Base-by-base conservation (phyloP, 2,888 invertebrate species). In the Tetheella fluctuosa region DNA sequence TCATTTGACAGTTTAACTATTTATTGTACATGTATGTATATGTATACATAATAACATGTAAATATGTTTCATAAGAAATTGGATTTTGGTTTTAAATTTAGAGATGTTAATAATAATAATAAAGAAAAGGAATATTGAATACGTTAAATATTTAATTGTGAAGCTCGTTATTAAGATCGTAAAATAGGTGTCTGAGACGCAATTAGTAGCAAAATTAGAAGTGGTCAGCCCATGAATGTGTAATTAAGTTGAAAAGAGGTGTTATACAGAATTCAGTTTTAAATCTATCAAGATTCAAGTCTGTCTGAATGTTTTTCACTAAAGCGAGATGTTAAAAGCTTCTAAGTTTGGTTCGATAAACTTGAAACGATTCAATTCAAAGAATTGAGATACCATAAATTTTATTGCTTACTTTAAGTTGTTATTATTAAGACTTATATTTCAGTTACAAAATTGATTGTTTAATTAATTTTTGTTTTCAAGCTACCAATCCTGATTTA, bases 61-160 rank as follows among this genome's bases (percentile, higher is more conserved):
- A n/a, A n/a, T 25, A 25, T 25, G 2, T 25, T 25, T 25, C 2
- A 25, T 2, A 25, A 25, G 25, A 4, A 25, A 6, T 25, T 25
- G 3, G 25, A 25, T 25, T 25, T 25, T 37, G 8, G 7, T 28
- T 2, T 28, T 28, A 3, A 28, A 28, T 28, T 28, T 28, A 28
- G 5, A 28, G n/a, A n/a, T n/a, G n/a, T n/a, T n/a, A n/a, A n/a
- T 25, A 52, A 61, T 59, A 55, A 48, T 53, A n/a, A 48, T 10
- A 1, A 54, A 54, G 23, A 58, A 70, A 69, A 69, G 64, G 59
- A 59, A 58, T 61, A 60, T 69, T 71, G 66, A 62, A 68, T 73
- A 74, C 71, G 73, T 82, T 74, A 80, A 84, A 82, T 83, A 83
- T 84, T 84, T 83, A 82, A 85, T 83, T 84, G 77, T 72, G 73